phyloP scores from a whole-genome alignment of 2,113 vertebrate species.

The Helogale parvula region DNA sequence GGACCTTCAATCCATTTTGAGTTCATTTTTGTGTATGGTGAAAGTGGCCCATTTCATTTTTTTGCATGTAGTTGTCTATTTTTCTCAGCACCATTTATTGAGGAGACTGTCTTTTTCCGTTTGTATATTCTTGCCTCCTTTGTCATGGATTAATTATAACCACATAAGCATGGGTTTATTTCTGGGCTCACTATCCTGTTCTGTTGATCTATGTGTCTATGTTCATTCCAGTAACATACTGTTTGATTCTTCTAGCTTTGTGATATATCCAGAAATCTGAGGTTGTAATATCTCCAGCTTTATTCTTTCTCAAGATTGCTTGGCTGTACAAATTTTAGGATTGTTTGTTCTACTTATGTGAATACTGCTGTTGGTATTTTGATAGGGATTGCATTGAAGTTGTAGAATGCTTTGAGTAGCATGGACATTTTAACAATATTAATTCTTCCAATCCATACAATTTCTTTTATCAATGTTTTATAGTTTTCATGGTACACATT shows the following conservation, averaged over 20 bases:
- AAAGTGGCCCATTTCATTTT: neutral
- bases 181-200: neutral
- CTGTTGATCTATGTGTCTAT: neutral
- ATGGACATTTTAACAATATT: neutral
- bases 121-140: neutral
- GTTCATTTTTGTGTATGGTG: neutral
- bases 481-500: neutral
- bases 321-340: neutral
- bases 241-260: neutral
- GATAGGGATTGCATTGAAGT: neutral
- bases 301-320: neutral
- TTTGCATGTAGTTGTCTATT: neutral
- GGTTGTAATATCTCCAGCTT: neutral
- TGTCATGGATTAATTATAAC: neutral
- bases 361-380: neutral
- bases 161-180: neutral
- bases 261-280: neutral
- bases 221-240: neutral
- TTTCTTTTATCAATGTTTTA: neutral
- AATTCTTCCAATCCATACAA: neutral
- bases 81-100: neutral
- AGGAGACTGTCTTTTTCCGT: neutral
- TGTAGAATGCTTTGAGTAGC: neutral
- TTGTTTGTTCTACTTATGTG: neutral
- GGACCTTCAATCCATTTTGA: neutral